Conservation (phyloP, 2,888 invertebrate species). For the Girardia tigrina region DNA sequence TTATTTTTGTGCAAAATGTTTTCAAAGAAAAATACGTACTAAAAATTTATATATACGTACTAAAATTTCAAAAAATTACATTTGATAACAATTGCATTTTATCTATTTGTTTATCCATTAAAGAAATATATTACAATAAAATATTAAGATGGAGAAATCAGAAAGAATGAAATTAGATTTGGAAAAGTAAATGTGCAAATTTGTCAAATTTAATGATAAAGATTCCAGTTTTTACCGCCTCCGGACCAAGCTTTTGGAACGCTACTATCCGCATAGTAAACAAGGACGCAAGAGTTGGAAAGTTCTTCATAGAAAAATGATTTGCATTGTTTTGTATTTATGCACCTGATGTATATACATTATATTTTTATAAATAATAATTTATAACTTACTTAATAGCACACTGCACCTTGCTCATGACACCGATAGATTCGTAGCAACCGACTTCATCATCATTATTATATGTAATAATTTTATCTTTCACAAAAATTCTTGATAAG, state of each 20-base stretch:
- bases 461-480: not conserved
- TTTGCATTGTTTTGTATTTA: not conserved
- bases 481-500: not conserved
- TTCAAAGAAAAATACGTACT: too few relatives aligned
- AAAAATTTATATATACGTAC: not conserved
- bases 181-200: too few relatives aligned
- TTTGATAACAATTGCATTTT: too few relatives aligned
- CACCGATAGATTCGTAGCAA: not conserved
- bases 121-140: too few relatives aligned
- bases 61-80: not conserved
- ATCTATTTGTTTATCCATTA: too few relatives aligned
- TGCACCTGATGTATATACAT: too few relatives aligned
- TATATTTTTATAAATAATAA: too few relatives aligned
- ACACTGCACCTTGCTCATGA: not conserved
- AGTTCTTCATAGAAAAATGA: constrained; percentile 1
- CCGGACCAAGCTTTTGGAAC: not conserved
- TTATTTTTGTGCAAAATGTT: too few relatives aligned
- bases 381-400: constrained; percentile 11
- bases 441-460: not conserved
- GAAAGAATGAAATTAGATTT: too few relatives aligned
- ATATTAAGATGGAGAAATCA: too few relatives aligned
- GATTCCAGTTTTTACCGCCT: not conserved
- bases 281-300: not conserved
- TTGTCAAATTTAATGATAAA: too few relatives aligned
- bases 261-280: not conserved